These are phyloP conservation scores for Hozukius guyotensis DNA, from an alignment of 2,797 vertebrate genomes.

Conservation along the genomic window DNA sequence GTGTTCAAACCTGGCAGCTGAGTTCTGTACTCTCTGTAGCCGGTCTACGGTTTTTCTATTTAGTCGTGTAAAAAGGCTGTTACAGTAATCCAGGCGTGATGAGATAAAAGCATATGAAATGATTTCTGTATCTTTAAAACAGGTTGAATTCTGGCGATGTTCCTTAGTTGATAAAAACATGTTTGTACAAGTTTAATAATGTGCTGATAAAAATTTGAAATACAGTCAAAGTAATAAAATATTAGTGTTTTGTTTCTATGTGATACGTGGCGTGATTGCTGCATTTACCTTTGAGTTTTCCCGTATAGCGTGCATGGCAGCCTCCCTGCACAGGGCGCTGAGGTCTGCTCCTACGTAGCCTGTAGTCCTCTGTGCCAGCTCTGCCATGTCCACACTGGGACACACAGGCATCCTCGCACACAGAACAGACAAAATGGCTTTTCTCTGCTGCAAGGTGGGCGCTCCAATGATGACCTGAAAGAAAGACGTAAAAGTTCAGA, in stretches of 20 bases:
- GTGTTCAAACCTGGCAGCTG: not conserved
- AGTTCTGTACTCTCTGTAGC: not conserved
- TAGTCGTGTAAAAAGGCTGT: not conserved
- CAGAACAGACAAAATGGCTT: constrained; percentile 86
- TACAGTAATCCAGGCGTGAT: not conserved
- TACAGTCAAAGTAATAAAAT: not conserved
- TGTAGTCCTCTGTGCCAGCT: constrained; percentile 88
- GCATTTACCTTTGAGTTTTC: constrained; percentile 80
- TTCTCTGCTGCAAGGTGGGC: constrained; percentile 89
- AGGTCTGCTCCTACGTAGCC: constrained; percentile 96
- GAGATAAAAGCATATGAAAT: not conserved
- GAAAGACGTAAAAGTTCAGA: not conserved
- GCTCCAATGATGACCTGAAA: constrained; percentile 90
- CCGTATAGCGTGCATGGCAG: constrained; percentile 87
- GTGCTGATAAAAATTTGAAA: no score
- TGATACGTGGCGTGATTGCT: not conserved
- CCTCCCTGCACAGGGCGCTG: constrained; percentile 92
- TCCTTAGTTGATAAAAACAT: no score
- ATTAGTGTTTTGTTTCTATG: not conserved
- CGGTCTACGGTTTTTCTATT: not conserved
- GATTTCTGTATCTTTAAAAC: not conserved
- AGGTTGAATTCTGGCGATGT: no score
- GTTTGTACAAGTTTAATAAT: no score
- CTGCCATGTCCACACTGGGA: constrained; percentile 74
- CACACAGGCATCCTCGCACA: constrained; percentile 86